Evolutionary conservation across 2,113 vertebrate species (phyloP).

Genomic region (Muntiacus reevesi): DNA sequence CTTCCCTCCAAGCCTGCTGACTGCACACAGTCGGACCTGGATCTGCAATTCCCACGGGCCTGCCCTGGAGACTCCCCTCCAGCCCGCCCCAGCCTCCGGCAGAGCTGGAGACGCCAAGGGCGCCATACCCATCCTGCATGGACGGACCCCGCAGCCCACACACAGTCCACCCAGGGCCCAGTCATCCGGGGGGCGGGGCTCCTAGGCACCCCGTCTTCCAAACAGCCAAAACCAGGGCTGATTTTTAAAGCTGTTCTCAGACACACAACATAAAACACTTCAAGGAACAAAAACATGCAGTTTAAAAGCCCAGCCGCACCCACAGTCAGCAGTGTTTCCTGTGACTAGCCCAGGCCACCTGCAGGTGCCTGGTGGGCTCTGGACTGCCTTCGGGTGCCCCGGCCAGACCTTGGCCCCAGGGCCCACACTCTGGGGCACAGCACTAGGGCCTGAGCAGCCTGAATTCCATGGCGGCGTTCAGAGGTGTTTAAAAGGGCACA

Average conservation of each 20-base stretch:
- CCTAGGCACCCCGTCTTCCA: background rate
- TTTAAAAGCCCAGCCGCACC: background rate
- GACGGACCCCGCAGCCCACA: background rate
- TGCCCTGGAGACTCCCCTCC: background rate
- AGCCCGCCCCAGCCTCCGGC: background rate
- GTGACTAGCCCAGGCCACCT: background rate
- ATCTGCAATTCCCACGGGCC: background rate
- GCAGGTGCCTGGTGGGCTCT: background rate
- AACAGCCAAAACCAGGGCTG: background rate
- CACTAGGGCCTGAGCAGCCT: background rate
- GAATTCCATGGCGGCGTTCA: background rate
- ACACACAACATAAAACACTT: background rate
- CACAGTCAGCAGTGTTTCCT: background rate
- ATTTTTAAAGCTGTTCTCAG: background rate
- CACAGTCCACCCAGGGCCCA: background rate
- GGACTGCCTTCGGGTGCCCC: background rate
- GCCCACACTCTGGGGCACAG: background rate
- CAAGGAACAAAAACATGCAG: background rate
- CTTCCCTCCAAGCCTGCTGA: background rate
- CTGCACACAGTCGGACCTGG: background rate
- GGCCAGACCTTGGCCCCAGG: background rate
- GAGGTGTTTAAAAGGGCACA: background rate
- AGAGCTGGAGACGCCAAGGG: background rate
- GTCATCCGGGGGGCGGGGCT: background rate
- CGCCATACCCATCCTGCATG: background rate